Evolutionary conservation across 2,888 invertebrate genomes (phyloP).

Genomic region (Eupithecia exiguata): DNA sequence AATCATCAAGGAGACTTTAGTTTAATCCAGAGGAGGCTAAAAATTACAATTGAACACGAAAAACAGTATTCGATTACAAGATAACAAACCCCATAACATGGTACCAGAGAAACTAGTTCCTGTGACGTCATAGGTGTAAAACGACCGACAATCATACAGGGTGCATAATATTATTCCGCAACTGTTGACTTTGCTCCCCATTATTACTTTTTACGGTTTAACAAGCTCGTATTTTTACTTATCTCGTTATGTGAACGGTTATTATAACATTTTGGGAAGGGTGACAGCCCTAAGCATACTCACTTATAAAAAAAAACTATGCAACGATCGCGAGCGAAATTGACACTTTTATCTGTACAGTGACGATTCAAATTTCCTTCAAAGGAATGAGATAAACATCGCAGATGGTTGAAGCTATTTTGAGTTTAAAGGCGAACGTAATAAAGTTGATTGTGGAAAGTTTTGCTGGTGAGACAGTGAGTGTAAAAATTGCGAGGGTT

Average conservation of each 20-base stretch:
- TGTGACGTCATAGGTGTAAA: constrained; percentile 28
- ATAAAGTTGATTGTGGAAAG: constrained; percentile 15
- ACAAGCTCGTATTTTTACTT: constrained; percentile 82
- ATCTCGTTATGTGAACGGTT: constrained; percentile 80
- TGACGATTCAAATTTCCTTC: constrained; percentile 16
- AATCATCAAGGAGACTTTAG: not conserved
- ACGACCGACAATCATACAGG: constrained; percentile 49
- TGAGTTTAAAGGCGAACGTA: not conserved
- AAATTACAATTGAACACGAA: not conserved
- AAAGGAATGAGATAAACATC: not conserved
- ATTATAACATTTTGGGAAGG: constrained; percentile 71
- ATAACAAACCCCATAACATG: not conserved
- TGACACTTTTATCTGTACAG: constrained; percentile 15
- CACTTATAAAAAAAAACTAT: constrained; percentile 11
- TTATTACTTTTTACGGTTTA: constrained; percentile 84
- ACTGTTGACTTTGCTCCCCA: constrained; percentile 81
- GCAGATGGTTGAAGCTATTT: constrained; percentile 3
- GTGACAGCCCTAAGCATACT: constrained; percentile 57
- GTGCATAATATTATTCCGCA: constrained; percentile 68
- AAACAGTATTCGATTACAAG: not conserved
- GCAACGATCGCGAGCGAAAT: constrained; percentile 4
- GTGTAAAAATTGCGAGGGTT: constrained; percentile 33
- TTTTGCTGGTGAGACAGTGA: constrained; percentile 8
- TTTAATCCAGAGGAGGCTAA: not conserved
- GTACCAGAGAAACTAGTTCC: constrained; percentile 11